These are phyloP conservation scores for Anguilla japonica DNA, from an alignment of 2,113 vertebrate species.

Conservation along the genomic window DNA sequence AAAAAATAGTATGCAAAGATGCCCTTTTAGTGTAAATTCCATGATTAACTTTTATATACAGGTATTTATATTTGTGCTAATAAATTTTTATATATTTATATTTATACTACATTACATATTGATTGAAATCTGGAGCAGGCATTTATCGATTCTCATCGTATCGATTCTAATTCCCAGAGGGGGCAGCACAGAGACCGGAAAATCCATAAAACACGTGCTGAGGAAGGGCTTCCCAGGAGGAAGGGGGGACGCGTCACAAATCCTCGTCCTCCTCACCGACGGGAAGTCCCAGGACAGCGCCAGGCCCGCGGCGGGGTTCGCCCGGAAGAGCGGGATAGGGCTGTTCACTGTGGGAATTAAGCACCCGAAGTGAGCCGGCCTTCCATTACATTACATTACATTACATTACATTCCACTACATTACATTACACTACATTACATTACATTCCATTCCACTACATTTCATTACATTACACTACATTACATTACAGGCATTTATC, in stretches of 20 bases:
- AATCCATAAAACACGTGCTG: constrained; percentile 16
- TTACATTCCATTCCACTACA: no score
- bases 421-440: no score
- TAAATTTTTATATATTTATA: no score
- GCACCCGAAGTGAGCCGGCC: constrained; percentile 29
- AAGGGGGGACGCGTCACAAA: constrained; percentile 18
- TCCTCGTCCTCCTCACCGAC: constrained; percentile 36
- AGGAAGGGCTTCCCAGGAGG: constrained; percentile 35
- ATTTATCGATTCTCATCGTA: not conserved
- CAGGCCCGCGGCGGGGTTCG: constrained; percentile 16
- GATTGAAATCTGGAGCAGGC: no score
- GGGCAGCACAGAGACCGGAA: constrained; percentile 33
- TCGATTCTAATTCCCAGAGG: constrained; percentile 21
- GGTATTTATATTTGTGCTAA: no score
- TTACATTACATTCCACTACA: no score
- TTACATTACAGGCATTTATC: no score
- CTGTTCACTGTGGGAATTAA: constrained; percentile 37
- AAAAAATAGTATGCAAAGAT: no score
- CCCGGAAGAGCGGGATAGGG: constrained; percentile 30
- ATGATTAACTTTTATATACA: no score
- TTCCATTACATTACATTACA: not conserved
- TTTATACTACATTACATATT: not conserved
- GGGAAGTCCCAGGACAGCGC: constrained; percentile 38
- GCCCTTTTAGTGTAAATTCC: not conserved
- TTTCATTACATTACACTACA: no score